Base-by-base conservation (phyloP, 2,113 vertebrate species). In the Carassius gibelio region DNA sequence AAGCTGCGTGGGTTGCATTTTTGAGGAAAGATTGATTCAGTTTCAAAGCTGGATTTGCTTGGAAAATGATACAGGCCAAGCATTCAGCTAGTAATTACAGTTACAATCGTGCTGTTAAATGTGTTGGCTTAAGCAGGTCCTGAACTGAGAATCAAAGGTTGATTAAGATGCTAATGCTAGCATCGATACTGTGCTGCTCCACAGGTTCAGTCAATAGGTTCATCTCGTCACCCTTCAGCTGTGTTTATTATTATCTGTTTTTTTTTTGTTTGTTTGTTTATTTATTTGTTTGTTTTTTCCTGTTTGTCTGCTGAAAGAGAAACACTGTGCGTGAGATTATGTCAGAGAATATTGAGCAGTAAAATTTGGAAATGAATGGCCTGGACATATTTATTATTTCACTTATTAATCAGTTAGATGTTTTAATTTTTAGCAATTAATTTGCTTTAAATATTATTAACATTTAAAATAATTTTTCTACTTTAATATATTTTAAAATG, bases 1-100 rank as follows among this genome's bases (percentile, higher is more conserved):
- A 59, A 59, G 21, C 57, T 21, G 19, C 8, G 57, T 23, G 34
- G 19, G 23, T 34, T 26, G 13, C 5, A n/a, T 6, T n/a, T 77
- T 11, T 38, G 30, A 42, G 76, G 1, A 23, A 79, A 15, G 34
- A 45, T 15, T 62, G n/a, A 55, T 45, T 50, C 15, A 2, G 11
- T 45, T 55, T 72, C 30, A 74, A 57, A 59, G 81, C n/a, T 55
- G 38, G 21, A n/a, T 74, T 61, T 42, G n/a, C 5, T 26, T 48
- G 57, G 36, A 34, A 26, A 69, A 5, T 62, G 61, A 34, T 69
- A 68, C 15, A 23, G 48, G 83, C 76, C 76, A 59, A 79, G 64
- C 52, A 79, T 19, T 26, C 14, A 57, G 34, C 4, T 42, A 80
- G 75, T 66, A 64, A 66, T 75, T 75, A 87, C 38, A 80, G 38